These are phyloP conservation scores for Anodontia alba DNA, from an alignment of 2,888 invertebrate species.

Conservation along the genomic window DNA sequence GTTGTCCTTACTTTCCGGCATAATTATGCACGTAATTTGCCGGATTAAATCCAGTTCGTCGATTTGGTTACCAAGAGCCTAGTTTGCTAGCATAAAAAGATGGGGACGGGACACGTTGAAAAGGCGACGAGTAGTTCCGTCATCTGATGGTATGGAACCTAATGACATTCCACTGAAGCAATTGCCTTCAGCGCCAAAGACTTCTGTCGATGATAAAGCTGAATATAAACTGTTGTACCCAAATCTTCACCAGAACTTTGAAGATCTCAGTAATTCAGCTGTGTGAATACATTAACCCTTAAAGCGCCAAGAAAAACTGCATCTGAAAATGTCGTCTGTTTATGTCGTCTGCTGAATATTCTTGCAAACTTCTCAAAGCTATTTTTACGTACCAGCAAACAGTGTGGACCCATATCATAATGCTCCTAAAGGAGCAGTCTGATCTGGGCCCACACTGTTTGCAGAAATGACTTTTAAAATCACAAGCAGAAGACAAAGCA, in stretches of 20 bases:
- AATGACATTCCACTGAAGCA: background rate
- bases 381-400: too few species aligned
- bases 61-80: background rate
- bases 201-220: background rate
- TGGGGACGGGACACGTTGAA: background rate
- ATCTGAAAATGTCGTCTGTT: too few species aligned
- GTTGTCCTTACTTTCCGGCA: background rate
- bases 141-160: background rate
- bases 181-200: background rate
- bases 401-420: too few species aligned
- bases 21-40: background rate
- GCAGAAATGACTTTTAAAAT: too few species aligned
- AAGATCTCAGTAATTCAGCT: background rate
- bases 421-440: too few species aligned
- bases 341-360: too few species aligned
- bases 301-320: too few species aligned
- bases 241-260: background rate
- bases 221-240: background rate
- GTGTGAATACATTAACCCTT: too few species aligned
- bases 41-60: background rate
- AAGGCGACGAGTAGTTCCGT: background rate
- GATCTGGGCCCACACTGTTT: too few species aligned
- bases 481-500: too few species aligned
- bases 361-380: too few species aligned
- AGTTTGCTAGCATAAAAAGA: background rate